Base-by-base conservation (phyloP, 1,140 invertebrate species). In the Andrena cerasifolii region DNA sequence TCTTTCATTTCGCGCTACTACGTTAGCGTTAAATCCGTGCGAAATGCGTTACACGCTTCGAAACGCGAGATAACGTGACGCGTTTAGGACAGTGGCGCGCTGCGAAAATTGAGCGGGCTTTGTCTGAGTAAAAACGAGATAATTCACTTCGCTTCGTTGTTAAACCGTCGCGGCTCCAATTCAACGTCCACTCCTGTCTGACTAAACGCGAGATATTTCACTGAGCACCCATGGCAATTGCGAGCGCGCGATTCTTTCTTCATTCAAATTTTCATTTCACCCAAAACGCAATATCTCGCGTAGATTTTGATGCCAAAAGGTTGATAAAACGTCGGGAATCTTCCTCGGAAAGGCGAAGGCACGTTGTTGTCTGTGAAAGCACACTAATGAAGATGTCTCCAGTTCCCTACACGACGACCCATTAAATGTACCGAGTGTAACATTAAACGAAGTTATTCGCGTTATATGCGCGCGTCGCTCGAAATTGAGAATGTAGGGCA, bases 111-210 rank as follows among this genome's bases (percentile, higher is more conserved):
- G 5, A 6, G 43, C 4, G 31, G 16, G 33, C 16, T 58, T 24
- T 62, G 59, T 40, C 70, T 28, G 70, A 63, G 43, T 51, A 36
- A 12, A 51, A 12, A 63, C 24, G 18, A 12, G 33, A n/a, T 7
- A n/a, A 40, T 53, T 65, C 59, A 65, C 59, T 51, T n/a, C 12
- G 51, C n/a, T 14, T 24, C 4, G 56, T n/a, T 21, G n/a, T 18
- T 36, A 36, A 59, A 36, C 21, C 51, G 31, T 10, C n/a, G n/a
- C n/a, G n/a, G n/a, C n/a, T n/a, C n/a, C n/a, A n/a, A n/a, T n/a
- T n/a, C 18, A 53, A 21, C 21, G 49, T n/a, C 18, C 24, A 10
- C 49, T 24, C 24, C n/a, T 21, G n/a, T 53, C 49, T 24, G 21
- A 53, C n/a, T 5, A 21, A 53, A 24, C 6, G 10, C 21, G 12